Percentiles rank a stretch among this genome's conserved stretches.
These are phyloP conservation scores for Psilopogon haemacephalus DNA, from an alignment of 2,113 vertebrate species.

Conservation along the genomic window DNA sequence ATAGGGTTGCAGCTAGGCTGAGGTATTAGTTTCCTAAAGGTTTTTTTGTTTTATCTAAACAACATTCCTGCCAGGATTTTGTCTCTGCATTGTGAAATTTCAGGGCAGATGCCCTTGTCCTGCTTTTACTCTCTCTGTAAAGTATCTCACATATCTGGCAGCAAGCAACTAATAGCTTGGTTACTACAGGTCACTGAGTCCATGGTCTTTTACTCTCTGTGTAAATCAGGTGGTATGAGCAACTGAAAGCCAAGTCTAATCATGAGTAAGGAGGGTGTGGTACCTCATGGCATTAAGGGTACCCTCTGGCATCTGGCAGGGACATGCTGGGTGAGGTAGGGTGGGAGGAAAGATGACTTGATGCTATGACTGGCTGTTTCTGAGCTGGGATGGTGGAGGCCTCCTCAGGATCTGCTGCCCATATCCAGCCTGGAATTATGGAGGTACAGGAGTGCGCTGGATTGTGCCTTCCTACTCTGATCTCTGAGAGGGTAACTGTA, in stretches of 20 bases:
- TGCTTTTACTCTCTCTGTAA: neutral
- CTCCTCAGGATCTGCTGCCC: neutral
- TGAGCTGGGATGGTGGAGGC: neutral
- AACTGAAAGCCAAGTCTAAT: neutral
- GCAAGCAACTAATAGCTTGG: neutral
- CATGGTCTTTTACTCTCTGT: neutral
- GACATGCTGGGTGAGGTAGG: neutral
- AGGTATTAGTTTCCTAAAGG: neutral
- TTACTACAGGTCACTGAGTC: neutral
- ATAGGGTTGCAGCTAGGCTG: neutral
- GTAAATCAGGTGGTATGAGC: neutral
- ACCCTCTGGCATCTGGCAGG: neutral
- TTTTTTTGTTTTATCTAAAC: constrained; percentile 12
- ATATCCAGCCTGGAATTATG: neutral
- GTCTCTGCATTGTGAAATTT: neutral
- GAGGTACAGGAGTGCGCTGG: neutral
- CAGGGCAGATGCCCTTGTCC: neutral
- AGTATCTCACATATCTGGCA: neutral
- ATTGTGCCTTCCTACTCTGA: accelerated
- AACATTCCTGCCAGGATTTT: neutral
- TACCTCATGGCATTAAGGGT: neutral
- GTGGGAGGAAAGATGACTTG: neutral
- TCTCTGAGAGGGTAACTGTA: neutral
- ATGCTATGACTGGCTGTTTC: neutral
- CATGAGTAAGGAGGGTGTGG: neutral